Conservation (phyloP, 2,113 vertebrate species). For the Ammospiza nelsoni region DNA sequence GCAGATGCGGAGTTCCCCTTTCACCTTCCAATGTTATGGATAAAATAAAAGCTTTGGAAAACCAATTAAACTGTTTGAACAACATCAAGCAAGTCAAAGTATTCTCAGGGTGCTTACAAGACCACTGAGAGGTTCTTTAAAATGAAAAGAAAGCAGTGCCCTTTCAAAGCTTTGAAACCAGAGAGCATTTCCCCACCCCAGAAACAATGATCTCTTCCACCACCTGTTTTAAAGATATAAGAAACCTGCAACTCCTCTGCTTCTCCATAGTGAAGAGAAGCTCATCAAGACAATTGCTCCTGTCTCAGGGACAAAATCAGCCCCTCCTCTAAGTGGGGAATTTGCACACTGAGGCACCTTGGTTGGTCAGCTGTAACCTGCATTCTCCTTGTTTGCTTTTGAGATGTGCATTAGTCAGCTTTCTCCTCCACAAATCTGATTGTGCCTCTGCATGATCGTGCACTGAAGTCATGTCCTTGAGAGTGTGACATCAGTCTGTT, state of each 20-base stretch:
- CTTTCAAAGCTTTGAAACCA: neutral
- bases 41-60: conserved; percentile 62
- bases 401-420: conserved; percentile 51
- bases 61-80: conserved; percentile 61
- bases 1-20: conserved; percentile 69
- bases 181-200: neutral
- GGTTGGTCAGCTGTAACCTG: conserved; percentile 15
- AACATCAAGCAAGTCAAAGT: neutral
- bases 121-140: neutral
- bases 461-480: conserved; percentile 70
- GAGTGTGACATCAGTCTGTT: conserved; percentile 73
- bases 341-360: neutral
- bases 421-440: conserved; percentile 40
- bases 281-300: conserved; percentile 12
- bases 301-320: neutral
- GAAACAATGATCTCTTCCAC: neutral
- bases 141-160: neutral
- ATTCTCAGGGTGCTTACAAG: conserved; percentile 3
- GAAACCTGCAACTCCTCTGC: neutral
- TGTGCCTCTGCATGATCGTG: conserved; percentile 56
- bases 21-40: conserved; percentile 62
- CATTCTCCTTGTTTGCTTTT: conserved; percentile 25
- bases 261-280: neutral
- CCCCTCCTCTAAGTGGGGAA: neutral
- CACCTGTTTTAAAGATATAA: conserved; percentile 9